Base-by-base conservation (phyloP, 2,113 vertebrate genomes). In the Scolopax mira region DNA sequence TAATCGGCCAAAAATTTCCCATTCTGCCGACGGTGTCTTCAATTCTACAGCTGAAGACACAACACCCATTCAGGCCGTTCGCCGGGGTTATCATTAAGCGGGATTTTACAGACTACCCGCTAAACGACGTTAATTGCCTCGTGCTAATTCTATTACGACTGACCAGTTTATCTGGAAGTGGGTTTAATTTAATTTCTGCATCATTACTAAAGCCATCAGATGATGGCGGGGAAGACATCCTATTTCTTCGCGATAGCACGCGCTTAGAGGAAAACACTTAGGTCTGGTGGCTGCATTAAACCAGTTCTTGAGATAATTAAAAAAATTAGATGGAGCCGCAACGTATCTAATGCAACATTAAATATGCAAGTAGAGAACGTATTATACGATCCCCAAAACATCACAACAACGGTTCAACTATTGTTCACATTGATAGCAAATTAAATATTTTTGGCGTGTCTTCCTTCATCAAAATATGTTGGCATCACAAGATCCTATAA, bases 161-260 rank as follows among this genome's bases (percentile, higher is more conserved):
- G 1, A 64, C 61, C 78, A 64, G 88, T 93, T 93, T 79, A 89
- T 67, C 88, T 82, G 74, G 55, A 91, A 94, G 79, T 25, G 88
- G 67, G 39, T 60, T 95, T 95, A 90, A 92, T 92, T 94, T 85
- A 5, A 92, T 92, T 93, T 86, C 73, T 93, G 61, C 69, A 79
- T 92, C 69, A 44, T 89, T 89, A 90, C 30, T 52, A 22, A n/a
- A 93, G 93, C 79, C 73, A 78, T 90, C 73, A 78, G 80, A 83
- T 18, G 64, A 86, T 55, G 6, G 2, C 5, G 7, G 21, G n/a
- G 60, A 90, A 88, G 64, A 84, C 25, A 74, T 90, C 49, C 72
- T 42, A 69, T 23, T 72, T 86, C 72, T 91, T 70, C 3, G 10
- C 7, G 8, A 70, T 16, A 65, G 31, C 39, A 55, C 1, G 8